Conservation (phyloP, 2,113 vertebrate species). For the Oncorhynchus keta region DNA sequence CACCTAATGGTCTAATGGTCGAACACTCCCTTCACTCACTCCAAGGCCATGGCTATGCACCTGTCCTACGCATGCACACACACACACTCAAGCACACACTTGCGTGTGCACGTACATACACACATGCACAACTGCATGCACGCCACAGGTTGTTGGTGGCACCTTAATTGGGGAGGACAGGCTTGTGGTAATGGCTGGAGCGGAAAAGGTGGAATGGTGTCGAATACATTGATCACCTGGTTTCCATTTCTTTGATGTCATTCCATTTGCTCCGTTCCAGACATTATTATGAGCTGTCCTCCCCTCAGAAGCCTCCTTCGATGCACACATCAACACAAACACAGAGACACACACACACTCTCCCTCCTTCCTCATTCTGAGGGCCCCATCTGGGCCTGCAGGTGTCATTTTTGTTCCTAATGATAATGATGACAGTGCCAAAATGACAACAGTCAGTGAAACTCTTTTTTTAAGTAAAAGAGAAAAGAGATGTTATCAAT, state of each 20-base stretch:
- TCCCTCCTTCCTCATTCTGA: background rate
- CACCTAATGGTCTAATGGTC: background rate
- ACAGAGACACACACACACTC: background rate
- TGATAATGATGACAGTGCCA: conserved; percentile 29
- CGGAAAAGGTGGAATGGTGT: no score
- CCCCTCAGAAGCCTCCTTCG: no score
- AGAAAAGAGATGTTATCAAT: background rate
- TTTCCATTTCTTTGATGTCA: no score
- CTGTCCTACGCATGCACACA: background rate
- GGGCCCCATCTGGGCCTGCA: conserved; percentile 17
- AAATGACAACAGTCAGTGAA: conserved; percentile 23
- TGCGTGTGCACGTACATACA: no score
- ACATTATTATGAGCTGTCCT: no score
- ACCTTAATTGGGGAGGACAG: no score
- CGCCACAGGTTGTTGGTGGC: no score
- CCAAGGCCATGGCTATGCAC: conserved; percentile 5
- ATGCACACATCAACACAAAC: background rate
- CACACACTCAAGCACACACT: background rate
- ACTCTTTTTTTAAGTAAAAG: conserved; percentile 11
- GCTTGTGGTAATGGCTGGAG: no score
- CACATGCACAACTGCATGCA: no score
- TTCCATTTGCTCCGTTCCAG: no score
- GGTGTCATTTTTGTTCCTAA: conserved; percentile 17
- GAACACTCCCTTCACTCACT: background rate
- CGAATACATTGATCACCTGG: no score